Conservation (phyloP, 2,888 invertebrate genomes). For the Lydus trimaculatus region DNA sequence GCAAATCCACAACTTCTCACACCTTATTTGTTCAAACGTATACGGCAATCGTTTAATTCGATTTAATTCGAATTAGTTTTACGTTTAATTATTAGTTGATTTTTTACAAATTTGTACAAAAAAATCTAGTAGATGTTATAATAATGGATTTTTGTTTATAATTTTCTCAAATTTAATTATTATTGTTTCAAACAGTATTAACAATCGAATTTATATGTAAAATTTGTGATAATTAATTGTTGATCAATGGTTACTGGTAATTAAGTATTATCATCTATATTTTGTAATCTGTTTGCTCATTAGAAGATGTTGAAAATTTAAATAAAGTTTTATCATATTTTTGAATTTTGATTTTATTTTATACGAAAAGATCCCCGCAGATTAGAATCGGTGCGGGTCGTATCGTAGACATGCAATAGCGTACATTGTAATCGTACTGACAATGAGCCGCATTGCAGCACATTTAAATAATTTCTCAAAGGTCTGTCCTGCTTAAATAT, state of each 20-base stretch:
- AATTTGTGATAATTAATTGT: neutral
- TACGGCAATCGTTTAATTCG: slow-evolving; percentile 14
- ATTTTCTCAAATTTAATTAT: neutral
- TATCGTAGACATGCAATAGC: too few relatives aligned
- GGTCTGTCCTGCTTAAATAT: too few relatives aligned
- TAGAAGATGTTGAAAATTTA: neutral
- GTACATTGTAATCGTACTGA: too few relatives aligned
- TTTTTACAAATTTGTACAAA: neutral
- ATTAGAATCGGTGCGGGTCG: too few relatives aligned
- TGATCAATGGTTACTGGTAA: neutral
- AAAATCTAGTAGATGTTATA: neutral
- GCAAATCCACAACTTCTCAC: slow-evolving; percentile 17
- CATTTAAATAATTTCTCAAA: too few relatives aligned
- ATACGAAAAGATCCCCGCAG: neutral
- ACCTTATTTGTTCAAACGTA: slow-evolving; percentile 16
- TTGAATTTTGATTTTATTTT: neutral
- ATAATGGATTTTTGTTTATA: neutral
- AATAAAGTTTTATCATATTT: neutral
- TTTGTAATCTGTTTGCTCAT: neutral
- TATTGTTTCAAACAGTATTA: neutral
- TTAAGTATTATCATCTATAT: neutral
- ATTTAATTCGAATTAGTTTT: neutral
- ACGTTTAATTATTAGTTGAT: neutral
- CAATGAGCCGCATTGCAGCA: too few relatives aligned
- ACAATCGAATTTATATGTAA: neutral